phyloP scores from a whole-genome alignment of 2,888 invertebrate species.

The Poecilobothrus nobilitatus region DNA sequence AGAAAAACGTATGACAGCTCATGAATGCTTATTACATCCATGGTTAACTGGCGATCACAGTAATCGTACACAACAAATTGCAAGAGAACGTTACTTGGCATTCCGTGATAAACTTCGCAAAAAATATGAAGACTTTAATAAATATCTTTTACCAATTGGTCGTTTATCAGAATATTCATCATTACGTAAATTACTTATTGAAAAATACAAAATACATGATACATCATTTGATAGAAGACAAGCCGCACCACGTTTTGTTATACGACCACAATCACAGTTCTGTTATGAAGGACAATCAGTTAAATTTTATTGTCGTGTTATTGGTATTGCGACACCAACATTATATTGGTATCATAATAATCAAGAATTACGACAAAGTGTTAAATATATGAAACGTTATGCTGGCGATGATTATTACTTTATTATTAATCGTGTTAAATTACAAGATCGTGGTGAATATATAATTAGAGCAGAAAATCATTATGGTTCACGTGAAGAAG shows the following conservation, averaged over 20 bases:
- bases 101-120: conserved; percentile 81
- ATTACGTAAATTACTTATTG: conserved; percentile 86
- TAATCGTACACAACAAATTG: conserved; percentile 66
- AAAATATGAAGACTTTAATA: conserved; percentile 70
- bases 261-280: conserved; percentile 90
- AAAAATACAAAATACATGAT: conserved; percentile 95
- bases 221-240: conserved; percentile 93
- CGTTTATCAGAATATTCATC: conserved; percentile 96
- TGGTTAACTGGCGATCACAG: conserved; percentile 90
- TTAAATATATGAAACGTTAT: conserved; percentile 99
- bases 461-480: conserved; percentile 94
- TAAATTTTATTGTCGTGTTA: conserved; percentile 93
- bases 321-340: conserved; percentile 88
- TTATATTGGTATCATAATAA: conserved; percentile 94
- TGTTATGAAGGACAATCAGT: conserved; percentile 96
- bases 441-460: conserved; percentile 95
- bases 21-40: conserved; percentile 90
- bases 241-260: conserved; percentile 96
- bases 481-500: conserved; percentile 91
- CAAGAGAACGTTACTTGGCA: conserved; percentile 72
- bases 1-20: conserved; percentile 97
- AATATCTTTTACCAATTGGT: conserved; percentile 88
- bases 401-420: conserved; percentile 94
- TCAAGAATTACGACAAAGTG: conserved; percentile 87
- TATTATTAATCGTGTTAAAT: conserved; percentile 89